Conservation (phyloP, 92 coral and sea anemone species). For the Galaxea fascicularis region DNA sequence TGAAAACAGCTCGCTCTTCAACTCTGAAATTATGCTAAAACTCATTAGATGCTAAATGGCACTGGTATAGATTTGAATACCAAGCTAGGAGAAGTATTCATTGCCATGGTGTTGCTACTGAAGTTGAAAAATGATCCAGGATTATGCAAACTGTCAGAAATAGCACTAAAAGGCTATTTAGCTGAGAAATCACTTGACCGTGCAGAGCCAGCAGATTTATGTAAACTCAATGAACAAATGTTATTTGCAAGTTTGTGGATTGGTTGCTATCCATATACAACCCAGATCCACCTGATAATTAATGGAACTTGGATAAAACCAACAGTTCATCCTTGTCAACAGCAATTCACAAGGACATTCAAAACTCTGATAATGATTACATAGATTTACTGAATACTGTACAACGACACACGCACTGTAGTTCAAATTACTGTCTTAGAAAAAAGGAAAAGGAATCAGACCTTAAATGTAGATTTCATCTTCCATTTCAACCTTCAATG, state of each 20-base stretch:
- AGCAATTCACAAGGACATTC: conserved; percentile 31
- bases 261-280: conserved; percentile 62
- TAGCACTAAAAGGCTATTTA: conserved; percentile 60
- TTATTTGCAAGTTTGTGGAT: conserved; percentile 58
- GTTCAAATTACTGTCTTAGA: conserved; percentile 55
- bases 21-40: no score
- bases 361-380: not conserved
- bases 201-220: conserved; percentile 41
- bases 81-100: conserved; percentile 67
- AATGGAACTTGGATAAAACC: conserved; percentile 65
- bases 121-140: conserved; percentile 66
- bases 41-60: no score
- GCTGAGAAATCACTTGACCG: conserved; percentile 49
- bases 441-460: conserved; percentile 40
- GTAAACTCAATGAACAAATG: not conserved
- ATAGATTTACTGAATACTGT: conserved; percentile 31
- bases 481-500: conserved; percentile 47
- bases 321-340: conserved; percentile 54
- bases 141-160: conserved; percentile 53
- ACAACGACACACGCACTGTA: conserved; percentile 52
- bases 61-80: no score
- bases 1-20: no score
- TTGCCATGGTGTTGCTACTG: conserved; percentile 65
- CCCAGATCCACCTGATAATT: conserved; percentile 60
- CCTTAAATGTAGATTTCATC: conserved; percentile 51